A percentile compares a stretch with the other conserved stretches of the same genome.
These are phyloP conservation scores for Mus pahari DNA, from an alignment of 2,113 vertebrate genomes.

Conservation along the genomic window DNA sequence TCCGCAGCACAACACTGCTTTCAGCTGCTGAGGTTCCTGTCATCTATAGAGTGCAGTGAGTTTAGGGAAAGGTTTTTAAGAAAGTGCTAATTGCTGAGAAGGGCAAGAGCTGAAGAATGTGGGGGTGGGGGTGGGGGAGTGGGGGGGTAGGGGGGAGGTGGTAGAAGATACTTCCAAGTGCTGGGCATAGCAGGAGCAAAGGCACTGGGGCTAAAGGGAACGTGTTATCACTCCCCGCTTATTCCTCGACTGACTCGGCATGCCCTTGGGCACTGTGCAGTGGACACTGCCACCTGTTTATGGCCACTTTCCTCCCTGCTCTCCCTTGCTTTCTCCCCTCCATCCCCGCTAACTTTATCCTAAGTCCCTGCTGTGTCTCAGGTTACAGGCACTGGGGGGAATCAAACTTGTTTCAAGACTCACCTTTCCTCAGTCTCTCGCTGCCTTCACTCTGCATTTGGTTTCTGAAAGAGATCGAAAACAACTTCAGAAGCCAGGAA, in stretches of 20 bases:
- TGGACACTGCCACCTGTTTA: neutral
- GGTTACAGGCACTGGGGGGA: neutral
- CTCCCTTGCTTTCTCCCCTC: neutral
- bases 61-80: conserved; percentile 26
- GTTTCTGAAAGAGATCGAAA: conserved; percentile 69
- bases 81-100: neutral
- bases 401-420: conserved; percentile 2
- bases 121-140: neutral
- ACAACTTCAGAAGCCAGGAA: neutral
- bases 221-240: neutral
- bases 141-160: too few species aligned
- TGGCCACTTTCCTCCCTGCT: neutral
- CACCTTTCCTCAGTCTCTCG: conserved; percentile 15
- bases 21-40: neutral
- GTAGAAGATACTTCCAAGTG: conserved; percentile 24
- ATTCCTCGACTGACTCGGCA: neutral
- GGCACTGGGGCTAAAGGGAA: neutral
- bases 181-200: neutral
- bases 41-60: neutral
- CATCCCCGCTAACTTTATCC: neutral
- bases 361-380: neutral
- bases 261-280: neutral
- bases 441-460: neutral
- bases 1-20: neutral
- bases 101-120: conserved; percentile 7